Base-by-base conservation (phyloP, 2,113 vertebrate genomes). In the Leptosomus discolor region DNA sequence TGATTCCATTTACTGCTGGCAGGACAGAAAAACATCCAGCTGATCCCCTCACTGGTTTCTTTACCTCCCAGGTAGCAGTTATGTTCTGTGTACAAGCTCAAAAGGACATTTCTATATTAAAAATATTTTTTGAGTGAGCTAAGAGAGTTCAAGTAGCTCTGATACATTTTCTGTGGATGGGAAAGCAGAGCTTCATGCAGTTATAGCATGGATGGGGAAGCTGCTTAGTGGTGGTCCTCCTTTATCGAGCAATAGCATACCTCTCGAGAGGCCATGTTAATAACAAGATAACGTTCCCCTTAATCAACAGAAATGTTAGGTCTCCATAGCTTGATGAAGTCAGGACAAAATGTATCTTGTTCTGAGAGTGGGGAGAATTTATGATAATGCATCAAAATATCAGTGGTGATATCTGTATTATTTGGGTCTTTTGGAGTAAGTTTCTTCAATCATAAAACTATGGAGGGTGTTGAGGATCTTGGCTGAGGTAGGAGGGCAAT, bases 211-310 rank as follows among this genome's bases (percentile, higher is more conserved):
- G 63, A 45, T 1, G 1, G 14, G 26, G n/a, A 74, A 63, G 51
- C 4, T 58, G 7, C 3, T 67, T 50, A 21, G 16, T 30, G 24
- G 6, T 58, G 63, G 37, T 73, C 24, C 36, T 57, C 6, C n/a
- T 57, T 50, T 61, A 14, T 3, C 0, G 2, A 57, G 16, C 15
- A 70, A 34, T 1, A 71, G 10, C 1, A 0, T 19, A 34, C 1
- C 12, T 64, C 43, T 68, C 1, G 1, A 41, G 43, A 71, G 9
- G 36, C 23, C 7, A 8, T 21, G 45, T 3, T 87, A 45, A 45
- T 36, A 9, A 61, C 84, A 13, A 76, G 14, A 71, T 0, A 51
- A 15, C 1, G 5, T 8, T 60, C 10, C 18, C 12, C 24, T 70
- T 50, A 58, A 58, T 46, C 32, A 56, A 14, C 8, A 63, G 37